Percentiles rank a stretch among this genome's conserved stretches.
These are phyloP conservation scores for Agelas oroides DNA, from an alignment of 37 sponge, comb jelly and placozoan genomes.

Conservation along the genomic window DNA sequence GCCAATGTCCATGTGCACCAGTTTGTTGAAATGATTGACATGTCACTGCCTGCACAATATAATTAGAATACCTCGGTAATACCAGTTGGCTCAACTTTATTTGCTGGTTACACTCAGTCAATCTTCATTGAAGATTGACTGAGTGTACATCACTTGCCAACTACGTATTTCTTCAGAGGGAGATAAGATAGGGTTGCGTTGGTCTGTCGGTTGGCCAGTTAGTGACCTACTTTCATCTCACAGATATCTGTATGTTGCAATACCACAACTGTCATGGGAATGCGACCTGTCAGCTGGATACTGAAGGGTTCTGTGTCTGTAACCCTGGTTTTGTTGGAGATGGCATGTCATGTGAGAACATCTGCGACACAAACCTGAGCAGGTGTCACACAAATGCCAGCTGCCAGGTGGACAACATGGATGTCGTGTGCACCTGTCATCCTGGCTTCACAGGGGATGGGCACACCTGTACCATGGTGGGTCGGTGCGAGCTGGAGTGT, in stretches of 20 bases:
- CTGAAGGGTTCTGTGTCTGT: background rate
- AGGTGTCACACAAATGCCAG: background rate
- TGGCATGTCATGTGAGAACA: background rate
- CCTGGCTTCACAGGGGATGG: conserved; percentile 25
- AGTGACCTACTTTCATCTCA: background rate
- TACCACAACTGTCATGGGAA: conserved; percentile 39
- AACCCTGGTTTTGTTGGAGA: background rate
- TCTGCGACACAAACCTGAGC: background rate
- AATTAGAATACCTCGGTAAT: no score
- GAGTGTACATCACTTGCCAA: no score
- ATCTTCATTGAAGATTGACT: no score
- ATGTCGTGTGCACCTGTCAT: conserved; percentile 1
- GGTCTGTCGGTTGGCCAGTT: background rate
- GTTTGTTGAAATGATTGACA: no score
- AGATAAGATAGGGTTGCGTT: no score
- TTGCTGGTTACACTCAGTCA: no score
- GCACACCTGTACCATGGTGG: background rate
- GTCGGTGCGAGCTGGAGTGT: no score
- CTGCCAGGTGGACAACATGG: background rate
- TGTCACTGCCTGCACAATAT: no score
- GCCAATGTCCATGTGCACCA: no score
- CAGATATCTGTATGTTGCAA: conserved; percentile 34
- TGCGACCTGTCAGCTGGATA: conserved; percentile 13
- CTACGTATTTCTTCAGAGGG: no score
- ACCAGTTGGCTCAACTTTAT: no score